Percentiles rank a stretch among this genome's conserved stretches.
phyloP scores from a whole-genome alignment of 2,888 invertebrate genomes.

The Bugulina stolonifera region DNA sequence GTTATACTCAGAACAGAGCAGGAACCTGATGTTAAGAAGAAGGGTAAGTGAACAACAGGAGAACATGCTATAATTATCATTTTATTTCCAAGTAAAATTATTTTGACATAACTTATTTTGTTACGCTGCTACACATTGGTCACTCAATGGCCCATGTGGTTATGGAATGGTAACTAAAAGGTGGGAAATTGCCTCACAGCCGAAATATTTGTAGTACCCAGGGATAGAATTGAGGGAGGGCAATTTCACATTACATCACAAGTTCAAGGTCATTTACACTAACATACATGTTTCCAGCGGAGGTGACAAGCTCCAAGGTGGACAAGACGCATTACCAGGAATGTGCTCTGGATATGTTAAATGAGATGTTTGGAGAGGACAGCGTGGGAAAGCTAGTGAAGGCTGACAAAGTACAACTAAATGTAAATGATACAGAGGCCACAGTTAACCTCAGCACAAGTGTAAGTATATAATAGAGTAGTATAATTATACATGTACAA shows the following conservation, averaged over 20 bases:
- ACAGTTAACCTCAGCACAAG: conserved; percentile 76
- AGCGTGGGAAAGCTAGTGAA: conserved; percentile 88
- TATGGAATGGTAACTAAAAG: too few relatives aligned
- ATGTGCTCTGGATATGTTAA: conserved; percentile 79
- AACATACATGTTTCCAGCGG: not conserved
- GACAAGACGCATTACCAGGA: conserved; percentile 86
- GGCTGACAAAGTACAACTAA: conserved; percentile 78
- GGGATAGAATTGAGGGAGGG: too few relatives aligned
- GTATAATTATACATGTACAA: too few relatives aligned
- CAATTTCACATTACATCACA: too few relatives aligned
- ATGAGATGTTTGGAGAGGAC: conserved; percentile 92
- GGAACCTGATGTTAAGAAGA: conserved; percentile 30
- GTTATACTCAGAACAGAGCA: conserved; percentile 65
- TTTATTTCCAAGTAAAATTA: too few relatives aligned
- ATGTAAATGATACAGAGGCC: conserved; percentile 76
- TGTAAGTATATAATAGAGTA: conserved; percentile 60
- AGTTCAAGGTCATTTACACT: too few relatives aligned
- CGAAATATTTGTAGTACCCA: too few relatives aligned
- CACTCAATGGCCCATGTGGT: too few relatives aligned
- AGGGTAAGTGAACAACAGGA: conserved; percentile 19
- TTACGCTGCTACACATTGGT: too few relatives aligned
- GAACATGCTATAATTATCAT: too few relatives aligned
- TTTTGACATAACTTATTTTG: too few relatives aligned
- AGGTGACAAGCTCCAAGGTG: conserved; percentile 59
- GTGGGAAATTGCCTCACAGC: too few relatives aligned